A percentile compares a stretch with the other conserved stretches of the same genome.
Evolutionary conservation across 2,888 invertebrate genomes (phyloP).

Genomic region (Synergus umbraculus): DNA sequence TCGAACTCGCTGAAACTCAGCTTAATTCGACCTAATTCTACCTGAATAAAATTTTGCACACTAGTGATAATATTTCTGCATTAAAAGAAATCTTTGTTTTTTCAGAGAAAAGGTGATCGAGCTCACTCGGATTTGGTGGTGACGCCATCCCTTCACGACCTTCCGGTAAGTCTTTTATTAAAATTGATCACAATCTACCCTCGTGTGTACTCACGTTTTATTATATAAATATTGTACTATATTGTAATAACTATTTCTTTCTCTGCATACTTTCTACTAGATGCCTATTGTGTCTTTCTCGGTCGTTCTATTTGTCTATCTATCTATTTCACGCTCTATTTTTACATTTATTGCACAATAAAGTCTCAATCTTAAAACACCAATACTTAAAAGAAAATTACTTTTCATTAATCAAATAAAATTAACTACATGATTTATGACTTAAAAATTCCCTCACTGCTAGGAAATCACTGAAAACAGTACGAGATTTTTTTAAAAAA

Average conservation of each 20-base stretch:
- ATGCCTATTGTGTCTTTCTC: constrained; percentile 42
- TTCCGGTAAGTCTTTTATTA: constrained; percentile 70
- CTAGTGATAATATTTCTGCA: background rate
- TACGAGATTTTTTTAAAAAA: background rate
- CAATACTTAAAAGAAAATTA: background rate
- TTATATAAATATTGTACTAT: background rate
- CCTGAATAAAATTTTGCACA: too few relatives aligned
- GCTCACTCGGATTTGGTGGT: constrained; percentile 74
- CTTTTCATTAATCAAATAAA: background rate
- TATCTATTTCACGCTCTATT: constrained; percentile 34
- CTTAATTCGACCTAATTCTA: too few relatives aligned
- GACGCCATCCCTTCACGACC: constrained; percentile 73
- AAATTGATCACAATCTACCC: constrained; percentile 20
- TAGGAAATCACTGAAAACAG: background rate
- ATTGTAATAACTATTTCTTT: constrained; percentile 37
- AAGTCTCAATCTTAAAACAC: background rate
- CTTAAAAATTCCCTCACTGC: background rate
- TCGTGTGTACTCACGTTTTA: constrained; percentile 45
- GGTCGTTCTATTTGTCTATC: constrained; percentile 39
- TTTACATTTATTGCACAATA: constrained; percentile 7
- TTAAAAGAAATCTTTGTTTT: constrained; percentile 48
- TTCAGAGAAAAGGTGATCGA: constrained; percentile 73
- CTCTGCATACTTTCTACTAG: constrained; percentile 33
- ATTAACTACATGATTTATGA: background rate
- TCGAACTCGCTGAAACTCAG: too few relatives aligned